phyloP scores from a whole-genome alignment of 2,888 invertebrate genomes.

The Limnephilus lunatus region DNA sequence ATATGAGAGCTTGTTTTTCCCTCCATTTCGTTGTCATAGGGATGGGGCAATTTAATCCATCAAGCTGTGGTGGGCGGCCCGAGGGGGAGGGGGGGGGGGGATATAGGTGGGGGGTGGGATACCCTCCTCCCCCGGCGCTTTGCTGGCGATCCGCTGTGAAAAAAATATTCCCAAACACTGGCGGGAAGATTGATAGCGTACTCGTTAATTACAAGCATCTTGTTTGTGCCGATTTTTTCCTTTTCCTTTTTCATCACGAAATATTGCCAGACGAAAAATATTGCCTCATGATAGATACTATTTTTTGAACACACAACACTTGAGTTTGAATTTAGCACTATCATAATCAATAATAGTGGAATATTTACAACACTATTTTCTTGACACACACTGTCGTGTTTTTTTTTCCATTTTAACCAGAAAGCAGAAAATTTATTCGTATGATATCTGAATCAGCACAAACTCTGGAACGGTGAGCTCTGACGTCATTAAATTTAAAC shows the following conservation, averaged over 20 bases:
- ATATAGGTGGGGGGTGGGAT: conserved; percentile 3
- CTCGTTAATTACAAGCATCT: conserved; percentile 62
- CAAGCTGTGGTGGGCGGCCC: conserved; percentile 69
- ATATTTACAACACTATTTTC: no score
- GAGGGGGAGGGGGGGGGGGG: conserved; percentile 47
- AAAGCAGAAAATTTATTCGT: no score
- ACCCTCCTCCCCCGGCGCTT: conserved; percentile 3
- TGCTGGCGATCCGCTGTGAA: conserved; percentile 53
- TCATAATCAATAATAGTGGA: not conserved
- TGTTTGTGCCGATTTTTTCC: conserved; percentile 47
- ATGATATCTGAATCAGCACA: no score
- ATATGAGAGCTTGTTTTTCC: conserved; percentile 77
- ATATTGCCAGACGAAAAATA: conserved; percentile 2
- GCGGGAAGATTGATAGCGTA: conserved; percentile 64
- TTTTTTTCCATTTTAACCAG: no score
- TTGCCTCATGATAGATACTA: not conserved
- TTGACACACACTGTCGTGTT: no score
- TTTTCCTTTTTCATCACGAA: not conserved
- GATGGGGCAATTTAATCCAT: conserved; percentile 79
- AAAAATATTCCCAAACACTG: conserved; percentile 62
- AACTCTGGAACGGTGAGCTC: no score
- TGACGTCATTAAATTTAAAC: no score
- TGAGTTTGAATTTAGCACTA: not conserved
- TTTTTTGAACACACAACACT: not conserved
- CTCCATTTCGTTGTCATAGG: conserved; percentile 76